Conservation (phyloP, 2,797 vertebrate genomes). For the Coilia nasus region DNA sequence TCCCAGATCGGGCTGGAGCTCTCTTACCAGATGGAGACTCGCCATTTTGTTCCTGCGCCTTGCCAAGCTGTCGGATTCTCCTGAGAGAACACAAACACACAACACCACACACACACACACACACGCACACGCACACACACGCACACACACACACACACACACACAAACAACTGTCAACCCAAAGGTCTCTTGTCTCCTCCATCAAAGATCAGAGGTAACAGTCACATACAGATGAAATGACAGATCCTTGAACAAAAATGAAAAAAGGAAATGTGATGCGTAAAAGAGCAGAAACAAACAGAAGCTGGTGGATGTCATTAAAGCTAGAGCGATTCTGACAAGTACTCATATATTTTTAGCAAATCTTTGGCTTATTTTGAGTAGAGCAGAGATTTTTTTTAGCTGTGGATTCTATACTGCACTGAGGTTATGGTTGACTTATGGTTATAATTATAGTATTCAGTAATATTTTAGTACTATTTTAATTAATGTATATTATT, state of each 20-base stretch:
- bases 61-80: constrained; percentile 76
- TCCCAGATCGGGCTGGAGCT: not conserved
- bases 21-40: constrained; percentile 91
- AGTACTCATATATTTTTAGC: not conserved
- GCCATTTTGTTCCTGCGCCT: constrained; percentile 85
- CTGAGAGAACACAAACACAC: constrained; percentile 65
- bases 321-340: not conserved
- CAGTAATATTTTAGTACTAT: no score
- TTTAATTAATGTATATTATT: no score
- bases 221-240: not conserved
- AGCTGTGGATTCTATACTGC: not conserved
- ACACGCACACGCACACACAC: not conserved
- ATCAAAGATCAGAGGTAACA: not conserved
- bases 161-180: not conserved
- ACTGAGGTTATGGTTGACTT: no score
- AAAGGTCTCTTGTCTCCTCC: not conserved
- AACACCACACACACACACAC: constrained; percentile 39
- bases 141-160: constrained; percentile 11
- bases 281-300: not conserved
- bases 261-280: not conserved
- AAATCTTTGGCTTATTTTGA: not conserved
- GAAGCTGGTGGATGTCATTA: not conserved
- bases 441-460: no score
- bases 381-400: not conserved
- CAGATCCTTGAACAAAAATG: not conserved